Evolutionary conservation across 2,113 vertebrate genomes (phyloP), one percentile per base, ranked within the genome.

Genomic region (Esox niger): DNA sequence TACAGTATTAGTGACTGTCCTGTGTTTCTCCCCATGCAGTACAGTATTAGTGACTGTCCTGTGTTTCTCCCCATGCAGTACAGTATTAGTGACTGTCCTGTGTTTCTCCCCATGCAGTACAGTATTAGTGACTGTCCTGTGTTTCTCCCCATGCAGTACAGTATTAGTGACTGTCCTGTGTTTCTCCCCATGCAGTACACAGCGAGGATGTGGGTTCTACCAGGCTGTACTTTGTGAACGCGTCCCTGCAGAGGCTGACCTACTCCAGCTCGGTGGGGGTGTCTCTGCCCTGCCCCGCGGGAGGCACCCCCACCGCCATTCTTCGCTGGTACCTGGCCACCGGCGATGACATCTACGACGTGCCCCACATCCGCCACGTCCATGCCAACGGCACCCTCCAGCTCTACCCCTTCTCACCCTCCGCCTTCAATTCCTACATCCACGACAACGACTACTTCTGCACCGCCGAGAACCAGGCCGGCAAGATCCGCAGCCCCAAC

Each of bases 401-500:
- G 86, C 95, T 98, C 84, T 98, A 98, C 90, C 94, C 97, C 76
- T 98, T 99, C 91, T 96, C 95, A 82, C 96, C 96, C 83, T 98
- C 97, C 74, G 95, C 96, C 93, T 99, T 98, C 94, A 99, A 98
- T 77, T 98, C 95, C 93, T 98, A 98, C 83, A 99, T 99, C 90
- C 97, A 99, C 66, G 95, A 99, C 92, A 99, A 99, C 79, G 97
- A 98, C 92, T 99, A 98, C 87, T 99, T 99, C 91, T 99, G 96
- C 90, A 98, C 96, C 0, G 97, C 97, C 13, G 97, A 99, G 86
- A 99, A 99, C 80, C 94, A 95, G 68, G 95, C 95, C 38, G 97
- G 97, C 87, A 98, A 97, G 82, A 99, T 99, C 90, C 94, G 96
- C 88, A 98, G 96, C 92, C 96, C 96, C 46, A 96, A 95, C 68